Evolutionary conservation across 2,113 vertebrate species (phyloP), one percentile per base, ranked within the genome.

Genomic region (Pelobates fuscus): DNA sequence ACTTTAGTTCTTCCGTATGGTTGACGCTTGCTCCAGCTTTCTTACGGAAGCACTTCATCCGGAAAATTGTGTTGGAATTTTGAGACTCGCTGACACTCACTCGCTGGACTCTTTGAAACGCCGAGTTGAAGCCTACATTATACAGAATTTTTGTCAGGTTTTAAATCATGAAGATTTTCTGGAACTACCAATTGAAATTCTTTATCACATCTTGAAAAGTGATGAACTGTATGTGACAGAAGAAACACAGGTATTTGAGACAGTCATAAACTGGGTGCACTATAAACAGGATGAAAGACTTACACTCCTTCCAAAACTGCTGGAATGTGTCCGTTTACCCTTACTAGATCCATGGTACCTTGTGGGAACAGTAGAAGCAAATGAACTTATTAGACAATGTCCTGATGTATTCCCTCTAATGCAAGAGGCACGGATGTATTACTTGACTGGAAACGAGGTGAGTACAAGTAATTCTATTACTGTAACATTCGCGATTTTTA

Each of bases 311-410:
- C 89, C 91, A 0, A 82, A 78, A 0, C 49, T 98, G 76, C 91
- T 99, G 0, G 84, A 90, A 67, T 86, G 91, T 0, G 92, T 99
- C 44, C 93, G 96, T 0, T 81, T 99, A 77, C 96, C 97, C 0
- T 86, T 99, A 67, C 69, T 99, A 84, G 95, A 98, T 79, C 95
- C 94, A 0, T 95, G 96, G 80, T 98, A 94, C 82, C 96, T 99
- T 2, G 95, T 99, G 68, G 95, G 98, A 62, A 93, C 83, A 10
- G 97, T 98, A 55, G 97, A 99, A 86, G 89, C 93, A 0, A 92
- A 98, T 43, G 86, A 92, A 57, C 84, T 98, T 70, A 93, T 99
- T 78, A 90, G 95, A 12, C 80, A 83, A 78, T 97, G 94, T 78
- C 89, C 90, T 0, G 94, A 97, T 43, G 93, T 88, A 11, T 98